Base-by-base conservation (phyloP, 2,113 vertebrate species). In the Mus pahari region DNA sequence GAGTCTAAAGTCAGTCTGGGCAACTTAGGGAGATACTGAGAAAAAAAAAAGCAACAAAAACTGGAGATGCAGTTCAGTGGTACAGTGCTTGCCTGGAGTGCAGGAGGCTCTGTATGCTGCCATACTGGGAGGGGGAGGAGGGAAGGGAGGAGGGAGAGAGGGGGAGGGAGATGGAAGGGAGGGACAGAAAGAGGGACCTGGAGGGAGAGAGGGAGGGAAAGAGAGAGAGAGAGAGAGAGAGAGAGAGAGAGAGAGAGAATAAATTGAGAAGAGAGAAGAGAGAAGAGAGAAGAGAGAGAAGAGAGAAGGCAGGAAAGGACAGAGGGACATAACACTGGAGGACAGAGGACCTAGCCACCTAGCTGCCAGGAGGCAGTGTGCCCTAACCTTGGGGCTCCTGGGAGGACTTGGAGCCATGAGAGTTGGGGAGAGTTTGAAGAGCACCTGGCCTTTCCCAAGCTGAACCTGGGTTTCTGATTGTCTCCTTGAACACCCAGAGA, bases 101-200 rank as follows among this genome's bases (percentile, higher is more conserved):
- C 3, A 14, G 28, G 42, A 22, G 10, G 8, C 4, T 14, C 58
- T 48, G 5, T 2, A 42, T 62, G 62, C 45, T 55, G 33, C 33
- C 2, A 2, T 22, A 17, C 4, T 12, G 50, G 14, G 17, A 50
- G 26, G 45, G 26, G 26, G 13, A 13, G 45, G 0, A 16, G 58
- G 31, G 13, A 7, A 14, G 31, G 13, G 48, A 24, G 26, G 6
- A 13, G 42, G 11, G 4, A 13, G 10, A 5, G 2, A 9, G 5
- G n/a, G 1, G 5, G 42, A 14, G 4, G 24, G 53, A 48, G 48
- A 48, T 3, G 11, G 1, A 6, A 42, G 19, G 4, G 10, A 24
- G 39, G n/a, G 19, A 22, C 4, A 26, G 68, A 17, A 7, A 12
- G n/a, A 9, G 36, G 17, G n/a, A 33, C 5, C 12, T 14, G 73